Evolutionary conservation across 2,113 vertebrate species (phyloP).

Genomic region (Antechinus stuartii): DNA sequence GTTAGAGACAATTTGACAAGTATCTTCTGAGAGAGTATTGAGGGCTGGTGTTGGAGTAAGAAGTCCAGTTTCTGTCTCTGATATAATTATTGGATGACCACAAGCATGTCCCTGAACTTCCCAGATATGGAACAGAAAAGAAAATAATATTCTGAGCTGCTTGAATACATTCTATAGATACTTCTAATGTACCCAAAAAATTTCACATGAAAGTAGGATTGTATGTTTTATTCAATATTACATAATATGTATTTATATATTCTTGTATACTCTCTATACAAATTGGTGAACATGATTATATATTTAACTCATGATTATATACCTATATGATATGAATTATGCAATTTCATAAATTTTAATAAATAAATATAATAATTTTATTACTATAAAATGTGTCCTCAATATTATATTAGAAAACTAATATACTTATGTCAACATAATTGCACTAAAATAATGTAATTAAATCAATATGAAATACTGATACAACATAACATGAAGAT

Average conservation of each 20-base stretch:
- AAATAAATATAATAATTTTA: neutral
- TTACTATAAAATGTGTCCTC: neutral
- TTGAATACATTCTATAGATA: neutral
- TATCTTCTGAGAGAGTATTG: neutral
- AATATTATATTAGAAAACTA: neutral
- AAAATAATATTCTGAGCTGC: constrained; percentile 9
- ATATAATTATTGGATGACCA: neutral
- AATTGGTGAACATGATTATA: neutral
- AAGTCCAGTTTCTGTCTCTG: neutral
- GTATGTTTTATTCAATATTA: neutral
- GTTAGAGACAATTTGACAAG: neutral
- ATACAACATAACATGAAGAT: neutral
- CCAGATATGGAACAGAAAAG: neutral
- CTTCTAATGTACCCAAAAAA: neutral
- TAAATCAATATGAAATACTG: neutral
- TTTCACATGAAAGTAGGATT: neutral
- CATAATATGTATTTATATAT: neutral
- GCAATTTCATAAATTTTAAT: neutral
- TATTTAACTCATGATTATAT: neutral
- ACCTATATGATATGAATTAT: neutral
- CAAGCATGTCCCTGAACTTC: neutral
- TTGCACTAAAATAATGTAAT: neutral
- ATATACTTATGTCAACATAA: neutral
- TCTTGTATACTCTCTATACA: neutral
- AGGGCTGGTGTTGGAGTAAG: neutral